Conservation (phyloP, 2,888 invertebrate genomes). For the Slavum lentiscoides region DNA sequence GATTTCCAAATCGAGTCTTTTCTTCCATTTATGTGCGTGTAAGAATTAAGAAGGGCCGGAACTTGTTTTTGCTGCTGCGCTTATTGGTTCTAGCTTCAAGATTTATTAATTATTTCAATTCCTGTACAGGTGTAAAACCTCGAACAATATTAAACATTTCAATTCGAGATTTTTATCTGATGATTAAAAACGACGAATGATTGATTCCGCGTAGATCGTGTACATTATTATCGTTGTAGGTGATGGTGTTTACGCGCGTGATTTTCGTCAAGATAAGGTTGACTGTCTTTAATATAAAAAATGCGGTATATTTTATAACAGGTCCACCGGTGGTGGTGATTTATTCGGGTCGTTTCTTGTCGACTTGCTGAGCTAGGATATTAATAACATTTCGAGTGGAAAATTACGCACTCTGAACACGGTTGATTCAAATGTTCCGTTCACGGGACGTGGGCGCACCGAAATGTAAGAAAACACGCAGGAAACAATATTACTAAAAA, state of each 20-base stretch:
- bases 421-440: too few relatives aligned
- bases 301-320: too few relatives aligned
- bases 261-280: too few relatives aligned
- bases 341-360: not conserved
- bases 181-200: not conserved
- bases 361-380: not conserved
- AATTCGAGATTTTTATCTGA: constrained; percentile 20
- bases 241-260: too few relatives aligned
- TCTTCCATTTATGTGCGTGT: too few relatives aligned
- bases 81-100: too few relatives aligned
- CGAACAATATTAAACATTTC: not conserved
- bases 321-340: not conserved
- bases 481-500: too few relatives aligned
- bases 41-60: too few relatives aligned
- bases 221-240: not conserved
- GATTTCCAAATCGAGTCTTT: not conserved
- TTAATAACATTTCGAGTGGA: not conserved
- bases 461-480: too few relatives aligned
- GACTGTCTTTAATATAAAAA: too few relatives aligned
- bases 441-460: too few relatives aligned
- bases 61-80: too few relatives aligned
- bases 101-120: constrained; percentile 8
- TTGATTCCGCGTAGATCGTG: not conserved
- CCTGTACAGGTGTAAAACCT: not conserved
- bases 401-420: not conserved